Evolutionary conservation across 2,797 vertebrate genomes (phyloP), one percentile per base, ranked within the genome.

Genomic region (Notolabrus celidotus): DNA sequence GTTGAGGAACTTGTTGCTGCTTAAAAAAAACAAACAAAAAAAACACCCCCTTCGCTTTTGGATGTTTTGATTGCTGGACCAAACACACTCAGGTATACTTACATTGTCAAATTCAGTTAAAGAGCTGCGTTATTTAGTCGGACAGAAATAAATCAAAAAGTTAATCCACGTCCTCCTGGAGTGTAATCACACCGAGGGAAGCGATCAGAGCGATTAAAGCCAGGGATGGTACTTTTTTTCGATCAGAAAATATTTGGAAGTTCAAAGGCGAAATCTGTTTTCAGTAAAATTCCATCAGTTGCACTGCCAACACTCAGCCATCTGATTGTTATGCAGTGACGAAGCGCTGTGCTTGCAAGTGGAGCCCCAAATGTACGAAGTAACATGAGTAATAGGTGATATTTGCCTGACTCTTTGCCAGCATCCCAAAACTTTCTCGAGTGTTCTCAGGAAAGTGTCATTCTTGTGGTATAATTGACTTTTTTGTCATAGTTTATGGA

Each of bases 1-100:
- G n/a, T 87, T 61, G 38, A 80, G 91, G 89, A 93, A 98, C 97
- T 96, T 99, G 97, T 99, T 98, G 97, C 96, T 94, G 82, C 87
- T 85, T 11, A 12, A 77, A 85, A 86, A 78, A 64, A 22, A 43
- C 67, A 42, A n/a, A 19, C 1, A 50, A 29, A 31, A 10, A 36
- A 36, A 34, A 31, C 3, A 31, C 56, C 15, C 42, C 51, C 55
- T 22, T 5, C 46, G 0, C 25, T 22, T 10, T 19, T 16, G 10
- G 25, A 6, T 12, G 4, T 27, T 15, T 33, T 80, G 45, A 12
- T 1, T 10, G 34, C 66, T 36, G 71, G 55, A 75, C 41, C 50
- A 71, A 60, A 73, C 65, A 69, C 65, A 83, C 52, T 62, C 59
- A 82, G 77, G 83, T 82, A 89, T 86, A 91, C 93, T 94, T 86